Conservation (phyloP, 1,140 invertebrate species). For the Portunus trituberculatus region DNA sequence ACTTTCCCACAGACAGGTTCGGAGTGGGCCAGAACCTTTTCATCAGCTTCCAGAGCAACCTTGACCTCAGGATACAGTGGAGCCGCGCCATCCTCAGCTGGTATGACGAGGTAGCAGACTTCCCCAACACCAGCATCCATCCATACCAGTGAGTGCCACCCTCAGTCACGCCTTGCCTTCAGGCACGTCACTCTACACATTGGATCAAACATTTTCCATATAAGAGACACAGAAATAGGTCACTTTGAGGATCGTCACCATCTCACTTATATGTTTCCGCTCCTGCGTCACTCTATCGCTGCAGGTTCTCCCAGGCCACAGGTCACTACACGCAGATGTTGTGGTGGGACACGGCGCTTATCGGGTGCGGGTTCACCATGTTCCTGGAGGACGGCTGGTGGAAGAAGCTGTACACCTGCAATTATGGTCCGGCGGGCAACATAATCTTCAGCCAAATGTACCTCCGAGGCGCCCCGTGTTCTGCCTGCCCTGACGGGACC, state of each 20-base stretch:
- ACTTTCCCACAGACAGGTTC: slow-evolving; percentile 75
- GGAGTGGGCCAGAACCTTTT: slow-evolving; percentile 78
- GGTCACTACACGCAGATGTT: slow-evolving; percentile 82
- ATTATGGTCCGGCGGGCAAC: slow-evolving; percentile 79
- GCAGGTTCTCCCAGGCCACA: slow-evolving; percentile 70
- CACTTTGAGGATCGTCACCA: neutral
- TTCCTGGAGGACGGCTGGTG: slow-evolving; percentile 78
- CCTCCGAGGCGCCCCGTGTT: slow-evolving; percentile 79
- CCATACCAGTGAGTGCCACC: slow-evolving; percentile 77
- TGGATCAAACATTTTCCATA: neutral
- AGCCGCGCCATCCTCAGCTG: slow-evolving; percentile 76
- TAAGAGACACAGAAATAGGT: neutral
- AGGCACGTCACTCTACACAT: neutral
- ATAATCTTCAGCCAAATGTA: slow-evolving; percentile 79
- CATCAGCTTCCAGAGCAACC: slow-evolving; percentile 74
- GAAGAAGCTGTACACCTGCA: slow-evolving; percentile 78
- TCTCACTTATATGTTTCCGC: neutral
- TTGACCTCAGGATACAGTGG: slow-evolving; percentile 74
- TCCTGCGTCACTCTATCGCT: neutral
- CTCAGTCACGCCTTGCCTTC: neutral
- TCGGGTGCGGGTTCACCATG: slow-evolving; percentile 78
- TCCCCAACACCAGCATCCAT: slow-evolving; percentile 65
- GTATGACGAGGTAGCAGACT: slow-evolving; percentile 78
- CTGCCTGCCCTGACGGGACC: slow-evolving; percentile 79
- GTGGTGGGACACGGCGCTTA: slow-evolving; percentile 76